Evolutionary conservation across 2,797 vertebrate species (phyloP).

Genomic region (Cottoperca gobio): DNA sequence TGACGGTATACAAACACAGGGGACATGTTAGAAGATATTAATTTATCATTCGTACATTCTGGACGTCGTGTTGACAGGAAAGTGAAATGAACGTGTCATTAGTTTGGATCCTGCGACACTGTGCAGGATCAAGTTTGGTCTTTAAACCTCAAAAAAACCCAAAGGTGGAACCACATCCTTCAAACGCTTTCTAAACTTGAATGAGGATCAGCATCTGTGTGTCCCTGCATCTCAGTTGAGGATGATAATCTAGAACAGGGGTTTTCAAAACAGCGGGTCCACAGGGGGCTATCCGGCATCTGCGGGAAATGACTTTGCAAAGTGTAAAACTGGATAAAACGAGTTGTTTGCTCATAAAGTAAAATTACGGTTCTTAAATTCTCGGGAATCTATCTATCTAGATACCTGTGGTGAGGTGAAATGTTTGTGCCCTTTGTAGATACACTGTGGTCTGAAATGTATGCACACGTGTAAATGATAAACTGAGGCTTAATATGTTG

Average conservation of each 20-base stretch:
- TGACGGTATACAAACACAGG: conserved; percentile 16
- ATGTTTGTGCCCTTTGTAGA: no score
- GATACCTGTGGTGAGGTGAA: no score
- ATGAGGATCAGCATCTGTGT: conserved; percentile 13
- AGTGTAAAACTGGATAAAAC: no score
- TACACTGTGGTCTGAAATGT: no score
- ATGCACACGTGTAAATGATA: no score
- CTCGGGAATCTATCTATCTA: no score
- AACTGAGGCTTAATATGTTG: no score
- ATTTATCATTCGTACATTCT: conserved; percentile 28
- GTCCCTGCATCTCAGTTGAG: not conserved
- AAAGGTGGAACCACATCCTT: not conserved
- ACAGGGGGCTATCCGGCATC: no score
- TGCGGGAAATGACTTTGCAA: no score
- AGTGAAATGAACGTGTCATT: conserved; percentile 21
- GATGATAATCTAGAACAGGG: not conserved
- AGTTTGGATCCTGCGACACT: conserved; percentile 4
- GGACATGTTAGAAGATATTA: conserved; percentile 18
- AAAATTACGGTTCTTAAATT: no score
- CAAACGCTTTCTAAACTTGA: conserved; percentile 9
- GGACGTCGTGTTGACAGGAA: conserved; percentile 11
- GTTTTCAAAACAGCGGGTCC: no score
- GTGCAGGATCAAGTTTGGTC: not conserved
- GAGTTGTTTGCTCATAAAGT: no score
- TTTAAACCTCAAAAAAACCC: not conserved